Conservation (phyloP, 2,797 vertebrate species). For the Rhadinocentrus ornatus region DNA sequence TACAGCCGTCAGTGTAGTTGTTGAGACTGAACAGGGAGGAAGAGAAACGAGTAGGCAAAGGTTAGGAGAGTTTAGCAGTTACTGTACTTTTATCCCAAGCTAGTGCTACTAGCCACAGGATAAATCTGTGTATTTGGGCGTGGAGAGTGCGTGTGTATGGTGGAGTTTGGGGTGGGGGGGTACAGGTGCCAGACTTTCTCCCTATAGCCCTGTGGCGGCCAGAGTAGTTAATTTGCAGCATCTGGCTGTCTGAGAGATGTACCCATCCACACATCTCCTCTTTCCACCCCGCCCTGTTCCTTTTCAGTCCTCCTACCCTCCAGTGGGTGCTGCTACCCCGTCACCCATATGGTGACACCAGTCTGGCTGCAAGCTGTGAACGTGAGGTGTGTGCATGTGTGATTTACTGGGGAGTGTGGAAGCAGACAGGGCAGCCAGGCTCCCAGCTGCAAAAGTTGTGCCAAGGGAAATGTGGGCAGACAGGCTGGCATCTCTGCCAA, state of each 20-base stretch:
- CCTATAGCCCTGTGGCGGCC: conserved; percentile 70
- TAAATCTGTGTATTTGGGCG: conserved; percentile 36
- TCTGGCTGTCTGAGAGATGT: conserved; percentile 83
- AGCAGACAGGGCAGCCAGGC: conserved; percentile 72
- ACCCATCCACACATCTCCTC: conserved; percentile 48
- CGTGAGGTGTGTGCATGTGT: conserved; percentile 47
- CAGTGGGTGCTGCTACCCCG: conserved; percentile 61
- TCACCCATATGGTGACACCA: conserved; percentile 68
- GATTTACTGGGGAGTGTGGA: conserved; percentile 64
- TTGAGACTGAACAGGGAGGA: conserved; percentile 20
- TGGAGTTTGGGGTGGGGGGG: background rate
- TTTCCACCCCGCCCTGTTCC: conserved; percentile 42
- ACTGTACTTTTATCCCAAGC: conserved; percentile 9
- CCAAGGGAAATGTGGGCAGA: conserved; percentile 83
- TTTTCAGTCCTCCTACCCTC: conserved; percentile 35
- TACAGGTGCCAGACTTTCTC: conserved; percentile 76
- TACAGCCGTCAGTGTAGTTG: background rate
- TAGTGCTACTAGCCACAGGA: conserved; percentile 28
- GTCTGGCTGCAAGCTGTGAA: conserved; percentile 72
- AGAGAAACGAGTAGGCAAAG: conserved; percentile 26
- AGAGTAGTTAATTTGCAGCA: conserved; percentile 88
- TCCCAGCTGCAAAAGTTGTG: conserved; percentile 79
- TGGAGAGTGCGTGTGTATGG: background rate
- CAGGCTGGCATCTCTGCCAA: conserved; percentile 80
- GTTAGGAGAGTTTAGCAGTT: conserved; percentile 32